Evolutionary conservation across 2,113 vertebrate species (phyloP), one percentile per base, ranked within the genome.

Genomic region (Chloroceryle aenea): DNA sequence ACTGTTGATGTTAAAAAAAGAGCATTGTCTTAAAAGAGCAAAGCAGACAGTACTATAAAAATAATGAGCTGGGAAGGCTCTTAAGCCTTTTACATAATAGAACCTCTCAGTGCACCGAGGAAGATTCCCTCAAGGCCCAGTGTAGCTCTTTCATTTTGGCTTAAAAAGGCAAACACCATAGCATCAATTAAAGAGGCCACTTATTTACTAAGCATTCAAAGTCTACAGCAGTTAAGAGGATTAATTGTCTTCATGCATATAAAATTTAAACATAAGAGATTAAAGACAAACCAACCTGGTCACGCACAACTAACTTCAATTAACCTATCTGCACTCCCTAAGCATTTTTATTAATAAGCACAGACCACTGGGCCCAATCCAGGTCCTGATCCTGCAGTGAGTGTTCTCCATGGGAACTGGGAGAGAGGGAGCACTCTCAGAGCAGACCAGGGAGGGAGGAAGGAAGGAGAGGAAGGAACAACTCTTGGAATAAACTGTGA

Each of bases 221-320:
- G 96, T 93, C 63, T 96, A 73, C 62, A 95, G 86, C 89, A 93
- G 80, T 95, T 97, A 96, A 97, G 89, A 97, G 91, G 95, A 97
- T 98, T 97, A 97, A 97, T 73, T 95, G 92, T 86, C 95, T 94
- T 93, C 96, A 94, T 95, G 96, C 89, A 93, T 96, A 96, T 92
- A 95, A 98, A 96, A 97, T 96, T 97, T 89, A 92, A 95, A 95
- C 95, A 90, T 95, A 96, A 94, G 83, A 96, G 87, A 96, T 96
- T 96, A 91, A 97, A 97, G 97, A 97, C 79, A 98, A 97, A 97
- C 94, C 96, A 93, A 90, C 92, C 83, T 93, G 85, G 89, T 97
- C 96, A 97, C 94, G 95, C 78, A 95, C 89, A 96, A 91, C 91
- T 95, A 95, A 95, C 91, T 97, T 96, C 96, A 97, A 97, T 97